Conservation (phyloP, 92 coral and sea anemone species). For the Hydrozoanthus gracilis region DNA sequence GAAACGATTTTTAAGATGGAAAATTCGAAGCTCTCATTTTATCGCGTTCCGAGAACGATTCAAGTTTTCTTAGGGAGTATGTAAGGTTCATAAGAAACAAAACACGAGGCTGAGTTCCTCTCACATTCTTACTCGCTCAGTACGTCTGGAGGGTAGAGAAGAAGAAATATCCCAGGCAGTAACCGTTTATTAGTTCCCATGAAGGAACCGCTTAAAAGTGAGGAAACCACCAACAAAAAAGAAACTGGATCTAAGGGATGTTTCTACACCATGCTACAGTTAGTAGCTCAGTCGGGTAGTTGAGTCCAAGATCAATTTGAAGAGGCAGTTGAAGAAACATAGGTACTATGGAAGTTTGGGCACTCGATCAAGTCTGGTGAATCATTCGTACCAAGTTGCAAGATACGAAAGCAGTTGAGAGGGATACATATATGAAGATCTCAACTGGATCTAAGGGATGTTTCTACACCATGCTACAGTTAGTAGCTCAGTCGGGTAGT, state of each 20-base stretch:
- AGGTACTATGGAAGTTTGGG: conserved; percentile 52
- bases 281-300: conserved; percentile 35
- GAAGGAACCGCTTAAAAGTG: conserved; percentile 48
- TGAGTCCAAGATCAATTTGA: conserved; percentile 55
- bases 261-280: conserved; percentile 42
- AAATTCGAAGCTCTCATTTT: conserved; percentile 49
- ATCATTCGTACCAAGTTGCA: conserved; percentile 45
- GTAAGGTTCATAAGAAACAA: conserved; percentile 55
- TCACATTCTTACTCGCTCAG: conserved; percentile 58
- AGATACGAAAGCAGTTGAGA: conserved; percentile 54
- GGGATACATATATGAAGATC: conserved; percentile 37
- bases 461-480: conserved; percentile 42
- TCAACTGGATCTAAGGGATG: conserved; percentile 54
- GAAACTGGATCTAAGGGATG: conserved; percentile 58
- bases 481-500: conserved; percentile 35
- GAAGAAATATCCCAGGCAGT: conserved; percentile 54
- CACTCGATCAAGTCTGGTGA: conserved; percentile 46
- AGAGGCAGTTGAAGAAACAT: conserved; percentile 49
- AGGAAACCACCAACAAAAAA: conserved; percentile 60
- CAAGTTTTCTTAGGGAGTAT: conserved; percentile 47
- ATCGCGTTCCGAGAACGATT: conserved; percentile 57
- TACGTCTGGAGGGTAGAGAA: conserved; percentile 61
- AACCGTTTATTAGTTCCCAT: conserved; percentile 56
- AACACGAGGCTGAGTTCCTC: conserved; percentile 56
- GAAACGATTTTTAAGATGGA: not conserved